phyloP scores from a whole-genome alignment of 1,140 invertebrate species.

The Hycleus cichorii region DNA sequence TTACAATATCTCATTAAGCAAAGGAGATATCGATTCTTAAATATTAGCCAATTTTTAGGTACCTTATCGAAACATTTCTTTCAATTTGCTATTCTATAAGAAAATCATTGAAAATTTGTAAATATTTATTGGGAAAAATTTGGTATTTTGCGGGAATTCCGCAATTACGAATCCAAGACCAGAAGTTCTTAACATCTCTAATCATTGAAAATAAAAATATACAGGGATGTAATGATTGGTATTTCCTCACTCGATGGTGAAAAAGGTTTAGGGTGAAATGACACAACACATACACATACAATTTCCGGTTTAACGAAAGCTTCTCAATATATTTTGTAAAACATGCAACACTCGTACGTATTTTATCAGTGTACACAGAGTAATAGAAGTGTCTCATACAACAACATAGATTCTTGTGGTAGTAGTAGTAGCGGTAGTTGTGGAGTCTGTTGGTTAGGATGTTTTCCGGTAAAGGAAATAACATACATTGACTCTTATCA shows the following conservation, averaged over 20 bases:
- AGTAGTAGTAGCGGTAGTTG: not conserved
- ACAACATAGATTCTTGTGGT: no score
- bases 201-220: not conserved
- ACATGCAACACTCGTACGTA: slow-evolving; percentile 1
- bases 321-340: slow-evolving; percentile 1
- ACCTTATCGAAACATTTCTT: no score
- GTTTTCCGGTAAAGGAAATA: slow-evolving; percentile 7
- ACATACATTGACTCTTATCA: slow-evolving; percentile 11
- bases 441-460: not conserved
- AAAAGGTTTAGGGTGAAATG: not conserved
- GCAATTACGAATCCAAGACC: not conserved
- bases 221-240: not conserved
- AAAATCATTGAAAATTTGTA: not conserved
- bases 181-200: not conserved
- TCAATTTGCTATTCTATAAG: not conserved
- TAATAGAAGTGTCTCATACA: no score
- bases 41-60: not conserved
- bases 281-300: slow-evolving; percentile 13
- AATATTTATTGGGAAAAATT: no score
- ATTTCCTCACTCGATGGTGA: not conserved
- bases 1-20: no score
- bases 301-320: slow-evolving; percentile 14
- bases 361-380: no score
- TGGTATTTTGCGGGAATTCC: no score
- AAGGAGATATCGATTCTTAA: no score